Base-by-base conservation (phyloP, 2,797 vertebrate genomes). In the Momotus momota region DNA sequence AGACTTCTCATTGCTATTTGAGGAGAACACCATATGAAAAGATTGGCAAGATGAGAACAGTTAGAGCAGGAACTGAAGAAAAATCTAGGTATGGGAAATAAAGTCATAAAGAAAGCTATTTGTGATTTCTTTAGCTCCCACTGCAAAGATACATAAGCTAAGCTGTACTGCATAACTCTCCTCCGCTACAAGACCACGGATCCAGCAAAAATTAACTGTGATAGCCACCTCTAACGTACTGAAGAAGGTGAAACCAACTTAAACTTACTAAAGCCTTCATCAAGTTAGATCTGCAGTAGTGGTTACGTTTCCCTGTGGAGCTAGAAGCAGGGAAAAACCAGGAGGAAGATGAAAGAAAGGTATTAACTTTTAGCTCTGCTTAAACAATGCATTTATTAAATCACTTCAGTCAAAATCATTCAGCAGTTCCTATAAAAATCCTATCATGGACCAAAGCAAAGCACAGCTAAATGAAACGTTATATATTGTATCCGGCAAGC, bases 401-500 rank as follows among this genome's bases (percentile, higher is more conserved):
- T 82, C 26, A 29, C 45, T 54, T 78, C 57, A 72, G 67, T 48
- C 81, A 71, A 88, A 94, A 81, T 73, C 67, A 80, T 71, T 82
- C 83, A 91, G 64, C 93, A 92, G 26, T 72, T 82, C 77, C 72
- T 87, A 9, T 61, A 77, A 89, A 35, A 95, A 48, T 71, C 23
- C 51, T 91, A 46, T 35, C 43, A 52, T 10, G 41, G 29, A 94
- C 74, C 66, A 93, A 88, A 91, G 70, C 54, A 73, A 67, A 77
- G 58, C 46, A 23, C 6, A 46, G 61, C 64, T 87, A 91, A 94
- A 85, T 89, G 81, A 95, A 92, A 95, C 0, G 29, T 86, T 93
- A 69, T n/a, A 54, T 92, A 85, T 94, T 95, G 90, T 87, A 94
- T 89, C 92, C 26, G 11, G 88, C 67, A 85, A 96, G 86, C 95